phyloP scores from a whole-genome alignment of 2,797 vertebrate genomes.

The Natrix natrix region DNA sequence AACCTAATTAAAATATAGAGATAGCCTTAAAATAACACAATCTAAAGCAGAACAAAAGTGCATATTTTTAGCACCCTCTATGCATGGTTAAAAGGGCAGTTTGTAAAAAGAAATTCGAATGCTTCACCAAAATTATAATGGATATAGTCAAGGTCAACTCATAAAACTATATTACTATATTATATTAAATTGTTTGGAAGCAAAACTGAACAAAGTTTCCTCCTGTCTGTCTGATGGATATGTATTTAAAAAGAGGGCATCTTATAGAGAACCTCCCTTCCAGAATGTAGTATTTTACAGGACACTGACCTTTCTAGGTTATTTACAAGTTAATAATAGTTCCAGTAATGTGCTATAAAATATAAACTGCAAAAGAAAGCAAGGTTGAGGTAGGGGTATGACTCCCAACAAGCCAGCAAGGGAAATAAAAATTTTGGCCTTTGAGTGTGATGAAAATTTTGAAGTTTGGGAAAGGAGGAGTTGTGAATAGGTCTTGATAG shows the following conservation, averaged over 20 bases:
- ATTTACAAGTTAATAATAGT: neutral
- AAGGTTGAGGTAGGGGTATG: neutral
- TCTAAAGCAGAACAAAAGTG: neutral
- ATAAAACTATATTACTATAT: neutral
- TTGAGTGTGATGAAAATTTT: neutral
- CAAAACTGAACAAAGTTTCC: neutral
- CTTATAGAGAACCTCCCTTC: neutral
- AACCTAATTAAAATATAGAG: neutral
- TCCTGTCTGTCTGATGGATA: neutral
- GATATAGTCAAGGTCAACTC: neutral
- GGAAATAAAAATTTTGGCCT: neutral
- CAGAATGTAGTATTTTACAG: neutral
- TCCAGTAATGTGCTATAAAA: neutral
- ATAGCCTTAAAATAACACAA: neutral
- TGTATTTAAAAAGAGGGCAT: neutral
- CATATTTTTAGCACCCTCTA: neutral
- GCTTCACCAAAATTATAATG: neutral
- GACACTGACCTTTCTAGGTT: neutral
- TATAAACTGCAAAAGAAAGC: neutral
- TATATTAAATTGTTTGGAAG: neutral
- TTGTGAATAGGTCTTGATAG: neutral
- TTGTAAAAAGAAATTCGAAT: neutral
- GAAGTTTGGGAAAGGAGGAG: neutral
- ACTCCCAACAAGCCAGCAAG: neutral
- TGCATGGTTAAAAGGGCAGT: neutral